Evolutionary conservation across 2,113 vertebrate genomes (phyloP).

Genomic region (Geococcyx californianus): DNA sequence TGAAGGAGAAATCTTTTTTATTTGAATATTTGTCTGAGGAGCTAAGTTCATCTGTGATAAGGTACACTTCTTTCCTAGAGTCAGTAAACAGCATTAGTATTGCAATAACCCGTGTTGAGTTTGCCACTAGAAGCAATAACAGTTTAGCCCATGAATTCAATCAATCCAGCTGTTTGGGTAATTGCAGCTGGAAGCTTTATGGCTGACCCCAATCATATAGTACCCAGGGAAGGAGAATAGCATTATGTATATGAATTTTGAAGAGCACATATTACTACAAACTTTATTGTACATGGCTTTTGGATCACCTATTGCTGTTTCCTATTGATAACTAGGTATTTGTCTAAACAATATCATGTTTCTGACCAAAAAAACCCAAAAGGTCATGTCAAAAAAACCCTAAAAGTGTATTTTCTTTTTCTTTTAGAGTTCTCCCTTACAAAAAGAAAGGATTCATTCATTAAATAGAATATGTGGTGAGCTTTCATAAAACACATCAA

Average conservation of each 20-base stretch:
- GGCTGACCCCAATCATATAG: neutral
- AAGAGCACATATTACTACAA: neutral
- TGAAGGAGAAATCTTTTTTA: neutral
- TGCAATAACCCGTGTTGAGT: neutral
- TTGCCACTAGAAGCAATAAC: neutral
- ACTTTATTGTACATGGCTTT: neutral
- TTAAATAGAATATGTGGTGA: constrained; percentile 39
- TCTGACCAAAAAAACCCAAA: neutral
- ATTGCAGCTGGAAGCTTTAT: constrained; percentile 28
- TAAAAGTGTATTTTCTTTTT: neutral
- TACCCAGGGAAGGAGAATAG: neutral
- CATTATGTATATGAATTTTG: neutral
- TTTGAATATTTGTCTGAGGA: neutral
- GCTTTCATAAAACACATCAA: constrained; percentile 14
- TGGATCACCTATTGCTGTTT: neutral
- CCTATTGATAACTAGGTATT: neutral
- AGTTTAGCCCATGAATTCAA: neutral
- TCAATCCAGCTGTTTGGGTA: constrained; percentile 25
- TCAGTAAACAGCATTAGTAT: neutral
- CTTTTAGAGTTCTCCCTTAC: neutral
- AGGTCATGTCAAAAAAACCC: neutral
- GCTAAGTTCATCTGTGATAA: neutral
- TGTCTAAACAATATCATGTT: neutral
- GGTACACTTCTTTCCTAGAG: neutral
- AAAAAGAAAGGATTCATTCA: constrained; percentile 21